Percentiles rank a stretch among this genome's conserved stretches.
Evolutionary conservation across 2,113 vertebrate species (phyloP).

Genomic region (Mus pahari): DNA sequence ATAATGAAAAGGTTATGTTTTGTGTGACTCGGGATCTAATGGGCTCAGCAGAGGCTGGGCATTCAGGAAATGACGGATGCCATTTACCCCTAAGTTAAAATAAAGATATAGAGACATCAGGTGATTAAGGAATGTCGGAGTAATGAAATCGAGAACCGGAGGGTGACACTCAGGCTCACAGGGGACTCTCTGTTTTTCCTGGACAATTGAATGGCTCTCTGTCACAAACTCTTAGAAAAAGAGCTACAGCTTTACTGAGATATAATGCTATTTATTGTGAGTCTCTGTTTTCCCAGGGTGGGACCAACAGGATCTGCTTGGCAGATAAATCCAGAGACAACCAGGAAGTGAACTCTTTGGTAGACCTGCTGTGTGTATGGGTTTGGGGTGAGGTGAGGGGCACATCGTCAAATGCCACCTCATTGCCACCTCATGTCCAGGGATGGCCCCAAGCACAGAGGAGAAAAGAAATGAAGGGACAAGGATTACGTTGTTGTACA

Average conservation of each 20-base stretch:
- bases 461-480: neutral
- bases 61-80: neutral
- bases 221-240: neutral
- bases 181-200: neutral
- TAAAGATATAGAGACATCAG: neutral
- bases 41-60: neutral
- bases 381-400: neutral
- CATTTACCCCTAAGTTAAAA: neutral
- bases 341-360: neutral
- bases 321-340: neutral
- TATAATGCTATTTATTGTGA: constrained; percentile 29
- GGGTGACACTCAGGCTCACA: neutral
- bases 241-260: neutral
- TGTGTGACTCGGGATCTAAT: no score
- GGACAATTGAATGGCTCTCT: neutral
- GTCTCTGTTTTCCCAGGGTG: constrained; percentile 38
- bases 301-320: neutral
- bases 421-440: neutral
- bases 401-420: neutral
- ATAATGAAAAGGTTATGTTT: neutral
- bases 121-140: neutral
- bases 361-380: neutral
- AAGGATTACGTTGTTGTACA: neutral
- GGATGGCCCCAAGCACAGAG: neutral
- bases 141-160: neutral